Conservation (phyloP, 2,113 vertebrate genomes). For the Forbesichthys papilliferus region DNA sequence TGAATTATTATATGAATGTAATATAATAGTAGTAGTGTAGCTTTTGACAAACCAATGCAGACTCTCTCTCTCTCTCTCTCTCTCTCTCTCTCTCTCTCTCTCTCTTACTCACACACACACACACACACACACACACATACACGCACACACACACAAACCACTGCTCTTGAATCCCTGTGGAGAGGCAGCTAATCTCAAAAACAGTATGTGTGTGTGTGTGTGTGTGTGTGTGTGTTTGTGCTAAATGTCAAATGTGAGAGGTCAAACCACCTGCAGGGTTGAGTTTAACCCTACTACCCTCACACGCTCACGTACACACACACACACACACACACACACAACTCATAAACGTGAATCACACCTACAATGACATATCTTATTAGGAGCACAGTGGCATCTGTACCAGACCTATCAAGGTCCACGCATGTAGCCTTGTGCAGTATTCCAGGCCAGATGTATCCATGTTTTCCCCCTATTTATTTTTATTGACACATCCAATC, state of each 20-base stretch:
- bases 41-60: constrained; percentile 51
- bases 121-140: constrained; percentile 7
- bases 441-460: no score
- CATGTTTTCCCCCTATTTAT: not conserved
- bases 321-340: constrained; percentile 8
- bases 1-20: no score
- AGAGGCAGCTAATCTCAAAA: constrained; percentile 52
- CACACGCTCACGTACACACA: not conserved
- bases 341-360: not conserved
- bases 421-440: no score
- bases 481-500: constrained; percentile 33
- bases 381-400: no score
- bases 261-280: constrained; percentile 58
- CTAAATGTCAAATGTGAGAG: constrained; percentile 54
- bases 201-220: constrained; percentile 23
- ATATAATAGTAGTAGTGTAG: no score
- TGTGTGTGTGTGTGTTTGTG: not conserved
- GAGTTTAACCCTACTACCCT: constrained; percentile 43
- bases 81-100: not conserved
- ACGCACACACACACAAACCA: not conserved
- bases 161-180: constrained; percentile 41
- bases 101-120: not conserved
- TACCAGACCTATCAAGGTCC: no score
- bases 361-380: no score
- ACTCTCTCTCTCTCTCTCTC: not conserved